Percentiles rank a stretch among this genome's conserved stretches.
These are phyloP conservation scores for Lacerta agilis DNA, from an alignment of 2,797 vertebrate species.

Conservation along the genomic window DNA sequence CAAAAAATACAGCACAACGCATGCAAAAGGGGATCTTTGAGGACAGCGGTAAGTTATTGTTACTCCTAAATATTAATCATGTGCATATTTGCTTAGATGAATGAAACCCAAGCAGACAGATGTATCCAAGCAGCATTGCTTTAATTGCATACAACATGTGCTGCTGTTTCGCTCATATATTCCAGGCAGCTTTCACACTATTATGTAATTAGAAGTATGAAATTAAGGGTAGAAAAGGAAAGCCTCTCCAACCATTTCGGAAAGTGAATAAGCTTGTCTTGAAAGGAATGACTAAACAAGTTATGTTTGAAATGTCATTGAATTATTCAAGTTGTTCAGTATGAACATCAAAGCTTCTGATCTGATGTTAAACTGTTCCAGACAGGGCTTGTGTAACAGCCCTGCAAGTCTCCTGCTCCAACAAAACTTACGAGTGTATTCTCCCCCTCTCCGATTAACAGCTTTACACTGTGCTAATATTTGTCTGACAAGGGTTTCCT, in stretches of 20 bases:
- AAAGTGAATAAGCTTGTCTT: background rate
- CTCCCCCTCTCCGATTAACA: background rate
- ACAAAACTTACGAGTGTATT: background rate
- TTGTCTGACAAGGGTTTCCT: background rate
- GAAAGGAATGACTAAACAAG: constrained; percentile 16
- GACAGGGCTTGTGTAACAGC: background rate
- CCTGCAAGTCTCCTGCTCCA: background rate
- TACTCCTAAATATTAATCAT: background rate
- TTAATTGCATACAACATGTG: background rate
- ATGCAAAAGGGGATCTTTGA: background rate
- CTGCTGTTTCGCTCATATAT: background rate
- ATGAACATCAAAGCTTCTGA: background rate
- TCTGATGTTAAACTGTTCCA: background rate
- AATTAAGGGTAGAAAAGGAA: background rate
- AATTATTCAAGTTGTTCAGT: background rate
- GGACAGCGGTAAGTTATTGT: background rate
- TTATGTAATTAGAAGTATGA: background rate
- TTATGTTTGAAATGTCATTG: background rate
- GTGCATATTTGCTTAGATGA: background rate
- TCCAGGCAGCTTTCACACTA: background rate
- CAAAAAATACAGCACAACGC: background rate
- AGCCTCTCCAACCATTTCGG: background rate
- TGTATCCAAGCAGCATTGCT: background rate
- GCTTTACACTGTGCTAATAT: background rate
- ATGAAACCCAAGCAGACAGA: background rate